Conservation (phyloP, 1,140 invertebrate genomes). For the Bombus huntii region DNA sequence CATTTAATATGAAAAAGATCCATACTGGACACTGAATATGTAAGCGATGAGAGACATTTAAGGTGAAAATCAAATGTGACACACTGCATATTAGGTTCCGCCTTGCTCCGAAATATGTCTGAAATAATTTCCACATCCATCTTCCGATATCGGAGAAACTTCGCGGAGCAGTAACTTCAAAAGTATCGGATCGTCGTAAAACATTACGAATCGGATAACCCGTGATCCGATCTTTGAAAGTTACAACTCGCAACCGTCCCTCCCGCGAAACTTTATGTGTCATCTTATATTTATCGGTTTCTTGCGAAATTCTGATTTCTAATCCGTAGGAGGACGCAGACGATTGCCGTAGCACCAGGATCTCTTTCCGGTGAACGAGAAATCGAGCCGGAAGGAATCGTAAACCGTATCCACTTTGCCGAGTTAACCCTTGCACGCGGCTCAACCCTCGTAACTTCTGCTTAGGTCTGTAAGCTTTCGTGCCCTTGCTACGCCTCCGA, state of each 20-base stretch:
- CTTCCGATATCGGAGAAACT: background rate
- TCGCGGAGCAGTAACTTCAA: background rate
- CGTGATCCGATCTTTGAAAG: background rate
- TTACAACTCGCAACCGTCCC: background rate
- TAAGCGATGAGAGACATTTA: background rate
- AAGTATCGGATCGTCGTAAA: background rate
- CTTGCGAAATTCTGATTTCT: slow-evolving; percentile 52
- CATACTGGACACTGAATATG: background rate
- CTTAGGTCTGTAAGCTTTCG: slow-evolving; percentile 39
- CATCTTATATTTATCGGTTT: slow-evolving; percentile 56
- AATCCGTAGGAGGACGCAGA: slow-evolving; percentile 33
- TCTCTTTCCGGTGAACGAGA: slow-evolving; percentile 15
- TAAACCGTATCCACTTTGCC: slow-evolving; percentile 49
- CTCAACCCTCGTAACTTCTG: slow-evolving; percentile 57
- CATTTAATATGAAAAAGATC: background rate
- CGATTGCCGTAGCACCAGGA: slow-evolving; percentile 28
- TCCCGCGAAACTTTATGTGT: slow-evolving; percentile 42
- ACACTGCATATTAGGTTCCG: too few species aligned
- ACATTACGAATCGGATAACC: too few species aligned
- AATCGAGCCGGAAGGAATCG: slow-evolving; percentile 50
- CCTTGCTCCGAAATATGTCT: too few species aligned
- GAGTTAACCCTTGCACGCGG: slow-evolving; percentile 44
- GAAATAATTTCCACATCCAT: background rate
- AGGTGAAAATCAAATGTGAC: background rate
- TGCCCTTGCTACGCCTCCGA: background rate